Evolutionary conservation across 2,888 invertebrate species (phyloP), one percentile per base, ranked within the genome.

Genomic region (Phalera bucephala): DNA sequence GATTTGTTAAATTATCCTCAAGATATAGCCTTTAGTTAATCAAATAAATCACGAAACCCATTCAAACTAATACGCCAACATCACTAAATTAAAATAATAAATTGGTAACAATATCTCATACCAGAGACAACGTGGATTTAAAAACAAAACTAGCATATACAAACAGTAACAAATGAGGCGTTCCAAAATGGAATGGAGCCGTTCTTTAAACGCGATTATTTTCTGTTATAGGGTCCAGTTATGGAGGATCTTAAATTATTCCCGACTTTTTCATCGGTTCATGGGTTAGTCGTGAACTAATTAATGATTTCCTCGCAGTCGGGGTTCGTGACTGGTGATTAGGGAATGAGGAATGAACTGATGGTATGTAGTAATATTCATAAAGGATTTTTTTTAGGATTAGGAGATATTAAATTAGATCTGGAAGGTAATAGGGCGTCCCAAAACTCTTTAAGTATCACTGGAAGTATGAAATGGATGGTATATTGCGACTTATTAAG

Each of bases 131-230:
- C 14, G 31, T 31, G 13, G 10, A 22, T 14, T 17, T 31, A 17
- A 23, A 31, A 31, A 22, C 31, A 21, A 31, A 23, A 31, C 31
- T 13, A 22, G 10, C 22, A 13, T 27, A 28, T n/a, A 20, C 20
- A 28, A 27, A 26, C 26, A 33, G 33, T 11, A 26, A 20, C 33
- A 34, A 34, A 29, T 29, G 29, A 29, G 29, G 19, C 19, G 29
- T 17, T 29, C 19, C 11, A 17, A 29, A 29, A 29, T 29, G 17
- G 29, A 29, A 29, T 29, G 19, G 19, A 11, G 15, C 29, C 10
- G 29, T 29, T 19, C 19, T 19, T 26, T 29, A 19, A 29, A 29
- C 12, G 29, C 29, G 29, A 29, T 29, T 29, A 29, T 29, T 29
- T 29, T 29, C 17, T 29, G 17, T 27, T 29, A 29, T 29, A 11